Base-by-base conservation (phyloP, 2,797 vertebrate genomes). In the Margarornis squamiger region DNA sequence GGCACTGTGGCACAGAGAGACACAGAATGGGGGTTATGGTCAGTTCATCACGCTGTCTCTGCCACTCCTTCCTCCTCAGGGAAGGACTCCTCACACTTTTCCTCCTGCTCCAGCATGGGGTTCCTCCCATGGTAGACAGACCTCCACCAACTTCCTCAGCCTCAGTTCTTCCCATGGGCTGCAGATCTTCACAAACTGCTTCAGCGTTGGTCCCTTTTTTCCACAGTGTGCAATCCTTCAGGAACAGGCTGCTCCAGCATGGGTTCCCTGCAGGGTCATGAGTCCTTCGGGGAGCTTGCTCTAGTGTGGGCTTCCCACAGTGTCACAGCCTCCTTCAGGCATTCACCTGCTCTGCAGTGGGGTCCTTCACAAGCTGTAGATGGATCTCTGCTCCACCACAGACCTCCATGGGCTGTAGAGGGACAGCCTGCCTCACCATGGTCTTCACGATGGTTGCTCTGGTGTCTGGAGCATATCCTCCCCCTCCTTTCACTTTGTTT, bases 141-240 rank as follows among this genome's bases (percentile, higher is more conserved):
- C 15, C 21, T 86, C 41, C 29, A 38, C 5, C 36, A 51, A 9
- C 23, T 57, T 62, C 43, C 39, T 49, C 63, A 70, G 2, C 4
- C 12, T 26, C 36, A 57, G 7, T 43, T 27, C 27, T 57, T 38
- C 23, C 27, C 43, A 34, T 15, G 29, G 22, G 13, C 27, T 14
- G 7, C 34, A 70, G 16, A 3, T 63, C 51, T 51, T 51, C 17
- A 30, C 2, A 2, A n/a, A 45, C 12, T 46, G 12, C 24, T 62
- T 0, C 0, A 34, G 18, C 0, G 0, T 38, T 17, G 3, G 27
- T 57, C 3, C 21, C 9, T 74, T 55, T n/a, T 14, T 29, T 4
- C 41, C 10, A 4, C 3, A 10, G 43, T 15, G 2, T 17, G 14
- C 48, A 17, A 10, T 23, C 29, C 6, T 39, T 80, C 49, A 27